phyloP scores from a whole-genome alignment of 2,797 vertebrate genomes.

The Alectoris magna region DNA sequence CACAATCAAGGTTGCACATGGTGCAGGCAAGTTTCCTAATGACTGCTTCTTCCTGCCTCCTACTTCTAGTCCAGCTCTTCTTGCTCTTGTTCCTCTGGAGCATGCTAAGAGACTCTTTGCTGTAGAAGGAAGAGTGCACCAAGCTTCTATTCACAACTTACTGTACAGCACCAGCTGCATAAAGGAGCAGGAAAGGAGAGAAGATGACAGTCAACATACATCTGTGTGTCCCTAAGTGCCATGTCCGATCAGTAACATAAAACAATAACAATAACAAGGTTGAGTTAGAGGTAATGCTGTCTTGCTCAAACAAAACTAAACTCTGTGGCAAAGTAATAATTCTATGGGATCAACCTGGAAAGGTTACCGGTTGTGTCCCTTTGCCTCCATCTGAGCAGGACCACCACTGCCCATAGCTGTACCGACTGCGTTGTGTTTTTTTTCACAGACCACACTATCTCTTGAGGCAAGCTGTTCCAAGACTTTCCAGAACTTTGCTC shows the following conservation, averaged over 20 bases:
- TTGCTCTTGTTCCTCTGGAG: not conserved
- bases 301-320: not conserved
- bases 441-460: not conserved
- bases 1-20: not conserved
- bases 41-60: not conserved
- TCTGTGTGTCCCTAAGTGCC: not conserved
- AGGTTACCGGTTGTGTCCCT: not conserved
- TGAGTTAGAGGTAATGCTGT: not conserved
- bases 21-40: not conserved
- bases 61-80: not conserved
- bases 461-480: not conserved
- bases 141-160: not conserved
- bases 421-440: not conserved
- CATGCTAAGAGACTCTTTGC: not conserved
- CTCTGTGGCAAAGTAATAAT: not conserved
- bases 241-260: not conserved
- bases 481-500: not conserved
- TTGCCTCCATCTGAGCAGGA: not conserved
- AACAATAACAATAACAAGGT: not conserved
- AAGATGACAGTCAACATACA: not conserved
- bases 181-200: not conserved
- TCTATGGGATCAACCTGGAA: not conserved
- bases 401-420: fast-evolving
- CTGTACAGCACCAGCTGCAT: fast-evolving
- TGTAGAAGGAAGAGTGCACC: not conserved